Evolutionary conservation across 1,140 invertebrate genomes (phyloP).

Genomic region (Drosophila santomea): DNA sequence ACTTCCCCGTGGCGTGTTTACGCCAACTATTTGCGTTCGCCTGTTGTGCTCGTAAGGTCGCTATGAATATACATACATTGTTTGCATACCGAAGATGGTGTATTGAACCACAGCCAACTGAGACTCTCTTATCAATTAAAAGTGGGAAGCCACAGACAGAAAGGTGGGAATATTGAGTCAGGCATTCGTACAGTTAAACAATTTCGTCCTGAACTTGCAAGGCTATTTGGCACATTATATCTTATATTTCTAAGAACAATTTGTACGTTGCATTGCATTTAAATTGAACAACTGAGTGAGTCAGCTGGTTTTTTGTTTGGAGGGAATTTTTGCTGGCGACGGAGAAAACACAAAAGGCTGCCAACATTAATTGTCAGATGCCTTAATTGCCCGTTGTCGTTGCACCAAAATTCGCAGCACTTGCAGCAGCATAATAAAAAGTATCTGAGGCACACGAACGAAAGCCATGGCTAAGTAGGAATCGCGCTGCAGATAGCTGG

Average conservation of each 20-base stretch:
- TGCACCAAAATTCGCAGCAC: slow-evolving; percentile 56
- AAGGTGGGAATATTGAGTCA: background rate
- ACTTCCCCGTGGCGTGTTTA: slow-evolving; percentile 5
- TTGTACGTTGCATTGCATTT: too few relatives aligned
- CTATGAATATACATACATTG: slow-evolving; percentile 46
- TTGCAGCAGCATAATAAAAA: slow-evolving; percentile 42
- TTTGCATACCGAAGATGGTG: slow-evolving; percentile 9
- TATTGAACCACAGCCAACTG: slow-evolving; percentile 2
- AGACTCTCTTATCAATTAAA: slow-evolving; percentile 53
- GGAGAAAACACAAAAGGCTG: slow-evolving; percentile 9
- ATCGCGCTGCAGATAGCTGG: slow-evolving; percentile 20
- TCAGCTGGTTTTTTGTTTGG: background rate
- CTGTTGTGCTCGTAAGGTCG: slow-evolving; percentile 39
- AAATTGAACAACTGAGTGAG: too few relatives aligned
- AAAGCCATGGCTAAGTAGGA: slow-evolving; percentile 17
- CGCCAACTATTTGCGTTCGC: slow-evolving; percentile 39
- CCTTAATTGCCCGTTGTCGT: slow-evolving; percentile 55
- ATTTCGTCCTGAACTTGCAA: background rate
- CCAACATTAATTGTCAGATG: slow-evolving; percentile 51
- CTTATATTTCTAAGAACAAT: too few relatives aligned
- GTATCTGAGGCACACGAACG: slow-evolving; percentile 34
- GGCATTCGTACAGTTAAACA: background rate
- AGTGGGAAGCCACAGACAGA: slow-evolving; percentile 38
- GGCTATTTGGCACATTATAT: background rate
- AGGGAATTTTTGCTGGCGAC: slow-evolving; percentile 12